Conservation (phyloP, 2,797 vertebrate species). For the Buphagus erythrorhynchus region DNA sequence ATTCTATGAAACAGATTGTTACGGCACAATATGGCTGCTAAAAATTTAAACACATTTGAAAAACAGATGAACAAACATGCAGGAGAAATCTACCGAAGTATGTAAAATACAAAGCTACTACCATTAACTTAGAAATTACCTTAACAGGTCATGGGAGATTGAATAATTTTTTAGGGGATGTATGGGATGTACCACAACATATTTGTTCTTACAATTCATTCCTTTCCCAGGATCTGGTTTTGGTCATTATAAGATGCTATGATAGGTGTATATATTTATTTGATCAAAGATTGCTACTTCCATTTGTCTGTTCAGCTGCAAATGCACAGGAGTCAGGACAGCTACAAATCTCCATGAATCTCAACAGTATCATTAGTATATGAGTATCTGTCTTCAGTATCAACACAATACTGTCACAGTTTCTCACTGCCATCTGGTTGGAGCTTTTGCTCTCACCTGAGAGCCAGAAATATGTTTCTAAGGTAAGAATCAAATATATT, state of each 20-base stretch:
- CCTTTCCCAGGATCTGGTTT: not conserved
- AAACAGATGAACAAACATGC: not conserved
- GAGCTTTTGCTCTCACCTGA: not conserved
- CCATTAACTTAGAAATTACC: not conserved
- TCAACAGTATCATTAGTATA: not conserved
- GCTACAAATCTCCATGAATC: rapidly evolving
- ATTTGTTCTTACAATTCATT: not conserved
- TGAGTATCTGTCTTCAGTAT: not conserved
- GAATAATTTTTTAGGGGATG: not conserved
- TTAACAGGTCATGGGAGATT: not conserved
- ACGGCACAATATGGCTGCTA: rapidly evolving
- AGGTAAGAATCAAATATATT: not conserved
- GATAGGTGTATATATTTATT: not conserved
- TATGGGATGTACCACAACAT: not conserved
- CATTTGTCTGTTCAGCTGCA: not conserved
- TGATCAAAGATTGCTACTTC: not conserved
- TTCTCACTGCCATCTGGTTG: not conserved
- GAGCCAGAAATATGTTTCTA: not conserved
- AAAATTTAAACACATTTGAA: not conserved
- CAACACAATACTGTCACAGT: not conserved
- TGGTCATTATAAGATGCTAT: not conserved
- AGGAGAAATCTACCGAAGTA: not conserved
- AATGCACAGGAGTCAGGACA: not conserved
- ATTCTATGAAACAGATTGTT: not conserved
- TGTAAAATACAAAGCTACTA: not conserved